Percentiles rank a stretch among this genome's conserved stretches.
phyloP scores from a whole-genome alignment of 2,797 vertebrate genomes.

The Clarias laeviceps region DNA sequence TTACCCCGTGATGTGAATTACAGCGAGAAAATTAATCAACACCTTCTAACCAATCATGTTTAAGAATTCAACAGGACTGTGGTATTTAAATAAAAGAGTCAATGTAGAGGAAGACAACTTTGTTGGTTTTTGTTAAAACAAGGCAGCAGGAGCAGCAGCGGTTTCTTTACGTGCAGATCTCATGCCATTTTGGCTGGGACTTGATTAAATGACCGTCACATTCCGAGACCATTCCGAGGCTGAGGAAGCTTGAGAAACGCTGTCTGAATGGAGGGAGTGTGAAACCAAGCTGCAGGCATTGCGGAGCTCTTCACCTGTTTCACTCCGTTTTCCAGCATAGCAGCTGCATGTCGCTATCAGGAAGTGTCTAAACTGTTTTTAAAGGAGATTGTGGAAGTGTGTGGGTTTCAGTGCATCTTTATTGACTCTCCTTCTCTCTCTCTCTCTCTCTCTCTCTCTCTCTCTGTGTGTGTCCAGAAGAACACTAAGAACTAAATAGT shows the following conservation, averaged over 20 bases:
- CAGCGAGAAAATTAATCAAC: neutral
- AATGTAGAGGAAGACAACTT: neutral
- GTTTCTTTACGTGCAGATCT: neutral
- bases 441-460: neutral
- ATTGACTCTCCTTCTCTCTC: neutral
- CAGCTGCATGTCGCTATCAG: constrained; percentile 27
- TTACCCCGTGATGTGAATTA: neutral
- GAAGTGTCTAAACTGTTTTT: constrained; percentile 23
- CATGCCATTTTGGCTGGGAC: constrained; percentile 11
- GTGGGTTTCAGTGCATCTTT: constrained; percentile 2
- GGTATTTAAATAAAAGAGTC: neutral
- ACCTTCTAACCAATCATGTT: neutral
- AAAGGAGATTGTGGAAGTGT: neutral
- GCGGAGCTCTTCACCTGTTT: constrained; percentile 36
- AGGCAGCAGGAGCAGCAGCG: neutral
- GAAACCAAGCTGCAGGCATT: constrained; percentile 13
- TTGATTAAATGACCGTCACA: constrained; percentile 31
- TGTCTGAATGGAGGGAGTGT: constrained; percentile 7
- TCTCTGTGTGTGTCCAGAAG: neutral
- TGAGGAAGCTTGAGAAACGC: constrained; percentile 14
- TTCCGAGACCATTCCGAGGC: constrained; percentile 36
- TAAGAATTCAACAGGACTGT: neutral
- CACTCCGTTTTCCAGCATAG: constrained; percentile 29
- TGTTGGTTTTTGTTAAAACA: neutral
- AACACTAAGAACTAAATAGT: neutral